phyloP scores from a whole-genome alignment of 2,113 vertebrate genomes.

The Gallinago media region DNA sequence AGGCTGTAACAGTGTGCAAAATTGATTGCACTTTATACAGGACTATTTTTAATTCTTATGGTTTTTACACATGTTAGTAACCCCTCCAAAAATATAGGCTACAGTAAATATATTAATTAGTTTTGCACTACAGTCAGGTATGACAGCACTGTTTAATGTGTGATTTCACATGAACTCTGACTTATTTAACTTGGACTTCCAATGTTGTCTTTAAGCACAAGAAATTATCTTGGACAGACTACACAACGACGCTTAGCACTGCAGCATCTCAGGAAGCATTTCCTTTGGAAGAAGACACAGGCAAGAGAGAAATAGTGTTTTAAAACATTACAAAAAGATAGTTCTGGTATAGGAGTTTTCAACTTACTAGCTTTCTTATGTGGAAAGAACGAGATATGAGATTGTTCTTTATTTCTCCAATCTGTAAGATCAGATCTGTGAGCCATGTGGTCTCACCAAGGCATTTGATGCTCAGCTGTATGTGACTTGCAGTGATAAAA shows the following conservation, averaged over 20 bases:
- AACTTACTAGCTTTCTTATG: not conserved
- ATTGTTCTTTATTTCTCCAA: not conserved
- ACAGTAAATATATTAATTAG: too few relatives aligned
- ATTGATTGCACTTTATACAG: not conserved
- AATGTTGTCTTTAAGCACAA: not conserved
- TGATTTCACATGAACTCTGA: not conserved
- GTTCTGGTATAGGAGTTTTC: not conserved
- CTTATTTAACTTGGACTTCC: not conserved
- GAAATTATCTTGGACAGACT: not conserved
- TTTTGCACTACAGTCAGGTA: not conserved
- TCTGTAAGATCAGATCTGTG: not conserved
- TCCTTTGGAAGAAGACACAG: not conserved
- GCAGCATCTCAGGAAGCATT: not conserved
- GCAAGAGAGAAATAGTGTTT: not conserved
- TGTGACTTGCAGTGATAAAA: not conserved
- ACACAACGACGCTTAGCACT: not conserved
- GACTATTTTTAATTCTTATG: not conserved
- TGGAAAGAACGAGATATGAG: not conserved
- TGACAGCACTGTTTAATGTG: not conserved
- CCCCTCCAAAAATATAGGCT: not conserved
- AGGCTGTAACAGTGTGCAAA: not conserved
- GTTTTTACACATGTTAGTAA: not conserved
- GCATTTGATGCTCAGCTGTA: not conserved
- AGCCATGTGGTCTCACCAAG: not conserved
- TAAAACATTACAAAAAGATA: not conserved